phyloP scores from a whole-genome alignment of 2,797 vertebrate genomes.

The Discoglossus pictus region DNA sequence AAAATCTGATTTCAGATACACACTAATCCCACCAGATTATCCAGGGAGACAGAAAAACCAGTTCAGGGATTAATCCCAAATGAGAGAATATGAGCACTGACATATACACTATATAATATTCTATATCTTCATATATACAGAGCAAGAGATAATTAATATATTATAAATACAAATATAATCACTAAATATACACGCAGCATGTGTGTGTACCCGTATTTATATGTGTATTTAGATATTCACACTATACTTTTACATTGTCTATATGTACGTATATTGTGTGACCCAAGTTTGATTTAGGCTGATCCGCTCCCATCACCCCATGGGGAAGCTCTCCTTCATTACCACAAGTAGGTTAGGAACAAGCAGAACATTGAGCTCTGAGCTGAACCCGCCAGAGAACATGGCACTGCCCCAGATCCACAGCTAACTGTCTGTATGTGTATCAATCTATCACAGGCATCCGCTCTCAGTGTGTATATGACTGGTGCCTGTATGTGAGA shows the following conservation, averaged over 20 bases:
- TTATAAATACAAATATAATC: too few species aligned
- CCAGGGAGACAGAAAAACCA: conserved; percentile 43
- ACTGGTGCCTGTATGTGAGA: too few species aligned
- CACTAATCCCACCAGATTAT: conserved; percentile 49
- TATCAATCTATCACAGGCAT: too few species aligned
- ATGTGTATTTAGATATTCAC: too few species aligned
- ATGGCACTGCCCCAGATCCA: conserved; percentile 26
- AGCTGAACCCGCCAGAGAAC: conserved; percentile 15
- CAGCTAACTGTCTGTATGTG: neutral
- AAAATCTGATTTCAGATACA: conserved; percentile 47
- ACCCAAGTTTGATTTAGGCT: conserved; percentile 32
- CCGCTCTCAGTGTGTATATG: too few species aligned
- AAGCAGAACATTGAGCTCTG: conserved; percentile 26
- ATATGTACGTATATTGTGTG: too few species aligned
- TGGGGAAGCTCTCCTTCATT: conserved; percentile 22
- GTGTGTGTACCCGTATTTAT: too few species aligned
- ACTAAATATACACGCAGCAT: too few species aligned
- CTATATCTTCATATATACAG: too few species aligned
- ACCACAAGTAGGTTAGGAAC: conserved; percentile 40
- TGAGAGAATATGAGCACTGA: conserved; percentile 34
- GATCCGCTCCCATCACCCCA: conserved; percentile 15
- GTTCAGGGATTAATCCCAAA: conserved; percentile 46
- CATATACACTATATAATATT: conserved; percentile 37
- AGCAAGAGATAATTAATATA: too few species aligned
- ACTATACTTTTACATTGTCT: too few species aligned